phyloP scores from a whole-genome alignment of 2,888 invertebrate genomes.

The Amphipyra berbera region DNA sequence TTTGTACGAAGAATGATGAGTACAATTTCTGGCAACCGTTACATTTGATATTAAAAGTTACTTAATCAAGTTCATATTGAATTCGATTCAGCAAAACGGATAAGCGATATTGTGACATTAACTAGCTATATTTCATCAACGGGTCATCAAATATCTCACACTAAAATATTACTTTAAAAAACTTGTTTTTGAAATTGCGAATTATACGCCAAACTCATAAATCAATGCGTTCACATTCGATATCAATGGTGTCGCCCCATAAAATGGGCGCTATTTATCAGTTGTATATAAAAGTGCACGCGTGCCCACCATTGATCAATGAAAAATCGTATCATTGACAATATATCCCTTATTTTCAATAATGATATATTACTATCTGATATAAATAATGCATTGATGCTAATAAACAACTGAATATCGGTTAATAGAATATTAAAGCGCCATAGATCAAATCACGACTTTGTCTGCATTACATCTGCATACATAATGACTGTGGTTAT shows the following conservation, averaged over 20 bases:
- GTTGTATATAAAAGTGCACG: constrained; percentile 81
- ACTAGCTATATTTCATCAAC: constrained; percentile 63
- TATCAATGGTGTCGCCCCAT: constrained; percentile 80
- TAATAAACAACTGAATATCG: constrained; percentile 68
- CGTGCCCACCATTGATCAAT: constrained; percentile 78
- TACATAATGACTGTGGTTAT: constrained; percentile 73
- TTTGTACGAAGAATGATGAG: constrained; percentile 17
- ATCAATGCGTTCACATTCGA: constrained; percentile 79
- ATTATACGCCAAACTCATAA: constrained; percentile 81
- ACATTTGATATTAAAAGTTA: constrained; percentile 38
- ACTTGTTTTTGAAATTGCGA: constrained; percentile 74
- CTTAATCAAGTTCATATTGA: constrained; percentile 48
- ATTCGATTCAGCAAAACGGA: constrained; percentile 43
- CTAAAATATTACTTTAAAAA: constrained; percentile 64
- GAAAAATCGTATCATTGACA: constrained; percentile 81
- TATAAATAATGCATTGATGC: constrained; percentile 61
- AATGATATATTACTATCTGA: constrained; percentile 79
- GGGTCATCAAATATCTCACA: constrained; percentile 69
- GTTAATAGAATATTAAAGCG: constrained; percentile 83
- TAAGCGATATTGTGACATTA: constrained; percentile 47
- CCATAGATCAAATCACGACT: constrained; percentile 75
- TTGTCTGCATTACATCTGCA: constrained; percentile 76
- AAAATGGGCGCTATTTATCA: constrained; percentile 82
- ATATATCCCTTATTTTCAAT: constrained; percentile 77
- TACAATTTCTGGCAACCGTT: constrained; percentile 42